phyloP scores from a whole-genome alignment of 2,113 vertebrate species.

The Haliaeetus leucogaster region DNA sequence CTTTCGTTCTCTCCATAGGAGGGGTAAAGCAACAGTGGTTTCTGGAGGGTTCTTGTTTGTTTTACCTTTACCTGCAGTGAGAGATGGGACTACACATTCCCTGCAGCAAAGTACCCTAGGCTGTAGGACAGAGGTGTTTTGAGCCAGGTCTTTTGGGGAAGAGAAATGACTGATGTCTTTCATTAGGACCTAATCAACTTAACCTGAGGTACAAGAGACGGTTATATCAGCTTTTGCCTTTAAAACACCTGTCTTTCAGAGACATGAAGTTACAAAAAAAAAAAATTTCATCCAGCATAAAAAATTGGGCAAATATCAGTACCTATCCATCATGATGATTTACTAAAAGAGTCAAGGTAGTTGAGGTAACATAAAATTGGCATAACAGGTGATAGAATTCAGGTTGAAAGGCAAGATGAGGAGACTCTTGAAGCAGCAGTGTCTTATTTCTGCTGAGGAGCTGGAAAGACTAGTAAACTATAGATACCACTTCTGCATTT shows the following conservation, averaged over 20 bases:
- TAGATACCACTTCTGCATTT: background rate
- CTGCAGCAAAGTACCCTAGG: background rate
- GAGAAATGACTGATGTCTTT: background rate
- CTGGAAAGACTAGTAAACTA: background rate
- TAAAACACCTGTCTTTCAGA: background rate
- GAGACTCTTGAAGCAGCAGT: background rate
- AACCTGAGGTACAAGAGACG: background rate
- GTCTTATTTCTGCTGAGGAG: background rate
- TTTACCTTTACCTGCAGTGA: background rate
- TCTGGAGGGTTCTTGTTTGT: background rate
- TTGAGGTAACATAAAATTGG: background rate
- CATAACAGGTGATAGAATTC: background rate
- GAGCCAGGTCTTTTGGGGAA: background rate
- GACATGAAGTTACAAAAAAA: background rate
- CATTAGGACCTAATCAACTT: background rate
- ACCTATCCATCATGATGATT: background rate
- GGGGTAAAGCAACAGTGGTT: background rate
- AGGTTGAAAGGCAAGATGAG: background rate
- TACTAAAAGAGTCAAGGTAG: background rate
- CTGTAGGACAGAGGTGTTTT: background rate
- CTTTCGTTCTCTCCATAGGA: background rate
- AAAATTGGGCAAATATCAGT: background rate
- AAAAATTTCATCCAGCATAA: background rate
- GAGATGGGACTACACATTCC: background rate
- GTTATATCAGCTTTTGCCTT: background rate